Base-by-base conservation (phyloP, 2,113 vertebrate species). In the Melanostigma gelatinosum region DNA sequence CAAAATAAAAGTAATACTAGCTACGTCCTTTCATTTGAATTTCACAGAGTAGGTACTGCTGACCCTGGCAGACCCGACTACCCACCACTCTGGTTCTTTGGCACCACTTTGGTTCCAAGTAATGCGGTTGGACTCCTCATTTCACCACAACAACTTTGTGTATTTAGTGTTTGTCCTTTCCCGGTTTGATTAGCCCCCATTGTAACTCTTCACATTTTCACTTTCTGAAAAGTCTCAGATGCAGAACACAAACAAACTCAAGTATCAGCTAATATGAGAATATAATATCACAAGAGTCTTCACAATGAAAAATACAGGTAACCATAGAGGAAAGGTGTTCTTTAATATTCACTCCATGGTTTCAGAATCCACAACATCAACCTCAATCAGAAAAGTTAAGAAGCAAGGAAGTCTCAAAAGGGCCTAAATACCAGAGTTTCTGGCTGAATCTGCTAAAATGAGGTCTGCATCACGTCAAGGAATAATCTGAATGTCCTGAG, bases 81-180 rank as follows among this genome's bases (percentile, higher is more conserved):
- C 61, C n/a, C 62, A 65, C n/a, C 27, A 40, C 36, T 36, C 60
- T 22, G n/a, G 57, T 50, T 81, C 24, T 36, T 64, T 22, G n/a
- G 57, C 62, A 65, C n/a, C 27, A 40, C 36, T 36, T 64, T 22
- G n/a, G 57, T 50, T 81, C 24, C 32, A 78, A 66, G 36, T n/a
- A 38, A 85, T 79, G 57, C 62, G 62, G 77, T 72, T 79, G 54
- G 38, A n/a, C 69, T 46, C 42, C 65, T 65, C 16, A 42, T 73
- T 82, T 69, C 6, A 46, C 44, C 46, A 34, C 61, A 70, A 73
- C 36, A 13, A 64, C 27, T 79, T 72, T 75, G n/a, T 54, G 83
- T 66, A 66, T 79, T 60, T 22, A 13, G 7, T 79, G 16, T 38
- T 27, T 63, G 36, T 8, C 4, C 34, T 34, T 40, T 63, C 5